Percentiles rank a stretch among this genome's conserved stretches.
phyloP scores from a whole-genome alignment of 2,113 vertebrate species.

The Aegotheles bennettii region DNA sequence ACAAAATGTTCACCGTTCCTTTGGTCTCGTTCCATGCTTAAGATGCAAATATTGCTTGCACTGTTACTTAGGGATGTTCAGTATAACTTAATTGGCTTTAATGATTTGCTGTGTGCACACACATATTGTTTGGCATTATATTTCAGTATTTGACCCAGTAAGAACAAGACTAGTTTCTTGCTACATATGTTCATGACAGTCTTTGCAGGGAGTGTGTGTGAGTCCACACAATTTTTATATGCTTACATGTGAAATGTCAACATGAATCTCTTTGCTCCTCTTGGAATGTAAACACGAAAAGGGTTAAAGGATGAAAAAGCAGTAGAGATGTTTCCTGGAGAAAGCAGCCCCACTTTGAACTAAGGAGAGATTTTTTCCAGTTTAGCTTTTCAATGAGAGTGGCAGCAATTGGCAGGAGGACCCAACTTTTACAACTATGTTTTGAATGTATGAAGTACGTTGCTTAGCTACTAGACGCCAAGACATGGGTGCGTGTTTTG shows the following conservation, averaged over 20 bases:
- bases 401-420: conserved; percentile 57
- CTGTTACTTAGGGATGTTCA: neutral
- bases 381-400: conserved; percentile 67
- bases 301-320: conserved; percentile 49
- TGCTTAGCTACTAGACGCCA: conserved; percentile 74
- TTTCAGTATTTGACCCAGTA: neutral
- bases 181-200: conserved; percentile 10
- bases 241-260: conserved; percentile 26
- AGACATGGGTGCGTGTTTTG: conserved; percentile 68
- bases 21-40: neutral
- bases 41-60: conserved; percentile 11
- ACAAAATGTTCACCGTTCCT: neutral
- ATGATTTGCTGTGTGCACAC: neutral
- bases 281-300: conserved; percentile 40
- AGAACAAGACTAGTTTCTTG: neutral
- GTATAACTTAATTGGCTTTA: neutral
- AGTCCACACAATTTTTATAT: neutral
- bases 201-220: neutral
- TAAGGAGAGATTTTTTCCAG: conserved; percentile 38
- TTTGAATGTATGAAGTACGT: conserved; percentile 72
- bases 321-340: neutral
- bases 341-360: conserved; percentile 39
- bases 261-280: neutral
- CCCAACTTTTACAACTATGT: conserved; percentile 76
- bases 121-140: neutral